Conservation (phyloP, 2,113 vertebrate genomes). For the Apeltes quadracus region DNA sequence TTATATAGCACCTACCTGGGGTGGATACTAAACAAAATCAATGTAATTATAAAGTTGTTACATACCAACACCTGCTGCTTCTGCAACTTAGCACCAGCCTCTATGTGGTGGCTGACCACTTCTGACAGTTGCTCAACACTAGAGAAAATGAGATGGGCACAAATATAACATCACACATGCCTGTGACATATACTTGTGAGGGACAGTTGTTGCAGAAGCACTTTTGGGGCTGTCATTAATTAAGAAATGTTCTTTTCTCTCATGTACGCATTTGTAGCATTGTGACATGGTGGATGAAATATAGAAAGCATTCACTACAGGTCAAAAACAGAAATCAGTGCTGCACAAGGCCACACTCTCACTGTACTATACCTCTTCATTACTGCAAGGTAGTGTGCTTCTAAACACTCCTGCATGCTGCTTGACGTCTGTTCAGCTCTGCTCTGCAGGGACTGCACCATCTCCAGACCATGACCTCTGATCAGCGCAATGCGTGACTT, state of each 20-base stretch:
- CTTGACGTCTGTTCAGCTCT: constrained; percentile 78
- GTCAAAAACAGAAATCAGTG: not conserved
- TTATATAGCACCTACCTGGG: not conserved
- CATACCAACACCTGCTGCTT: constrained; percentile 82
- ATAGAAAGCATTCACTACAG: not conserved
- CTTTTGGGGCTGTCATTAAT: not conserved
- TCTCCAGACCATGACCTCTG: constrained; percentile 81
- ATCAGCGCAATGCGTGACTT: constrained; percentile 84
- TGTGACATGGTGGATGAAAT: not conserved
- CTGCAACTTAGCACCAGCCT: constrained; percentile 82
- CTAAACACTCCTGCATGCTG: constrained; percentile 85
- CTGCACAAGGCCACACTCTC: not conserved
- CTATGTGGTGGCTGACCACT: constrained; percentile 84
- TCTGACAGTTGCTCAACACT: constrained; percentile 88
- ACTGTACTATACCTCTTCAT: constrained; percentile 82
- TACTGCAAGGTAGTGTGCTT: constrained; percentile 82
- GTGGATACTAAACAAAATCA: not conserved
- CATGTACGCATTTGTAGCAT: not conserved
- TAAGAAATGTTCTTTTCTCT: not conserved
- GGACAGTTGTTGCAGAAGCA: not conserved
- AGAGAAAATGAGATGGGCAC: constrained; percentile 42
- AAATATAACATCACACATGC: not conserved
- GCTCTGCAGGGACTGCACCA: constrained; percentile 77
- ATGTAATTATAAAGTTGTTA: not conserved
- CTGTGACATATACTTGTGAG: not conserved